Evolutionary conservation across 92 coral and sea anemone genomes (phyloP), one percentile per base, ranked within the genome.

Genomic region (Montipora capitata): DNA sequence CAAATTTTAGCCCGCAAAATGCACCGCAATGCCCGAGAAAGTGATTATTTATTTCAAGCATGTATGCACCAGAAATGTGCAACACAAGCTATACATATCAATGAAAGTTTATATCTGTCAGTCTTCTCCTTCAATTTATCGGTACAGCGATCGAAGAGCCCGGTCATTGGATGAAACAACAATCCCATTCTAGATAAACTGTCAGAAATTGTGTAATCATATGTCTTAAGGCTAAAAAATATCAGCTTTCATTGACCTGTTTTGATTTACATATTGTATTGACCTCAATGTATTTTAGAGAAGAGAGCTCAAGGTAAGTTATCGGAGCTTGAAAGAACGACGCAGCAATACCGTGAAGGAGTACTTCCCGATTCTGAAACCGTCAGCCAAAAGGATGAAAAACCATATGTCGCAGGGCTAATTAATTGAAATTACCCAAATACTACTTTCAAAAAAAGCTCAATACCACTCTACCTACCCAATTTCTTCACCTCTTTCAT

Each of bases 291-390:
- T n/a, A n/a, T n/a, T n/a, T n/a, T n/a, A n/a, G n/a, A n/a, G n/a
- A 45, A 73, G 78, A 73, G 78, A 73, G 77, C 77, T 72, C 77
- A 72, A 42, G 77, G 77, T 72, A 72, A 42, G 77, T 57, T 72
- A 72, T 72, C 77, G 77, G 77, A 72, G 40, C 77, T 72, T 72
- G 77, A 72, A 72, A 72, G 77, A 72, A 72, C 77, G 77, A 72
- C 57, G 58, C 77, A 41, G 77, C 77, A 72, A 72, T 40, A 72
- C 35, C 41, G 61, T 72, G 56, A 43, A 72, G 77, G 77, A 72
- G 77, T 72, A 72, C 77, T 72, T 72, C 77, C 44, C 61, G 77
- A 72, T 72, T 72, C 77, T 40, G 54, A 72, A 72, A 72, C 77
- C 77, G 54, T 72, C 77, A 72, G 77, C 77, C 77, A 43, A 44